Evolutionary conservation across 2,797 vertebrate genomes (phyloP), one percentile per base, ranked within the genome.

Genomic region (Diplodus puntazzo): DNA sequence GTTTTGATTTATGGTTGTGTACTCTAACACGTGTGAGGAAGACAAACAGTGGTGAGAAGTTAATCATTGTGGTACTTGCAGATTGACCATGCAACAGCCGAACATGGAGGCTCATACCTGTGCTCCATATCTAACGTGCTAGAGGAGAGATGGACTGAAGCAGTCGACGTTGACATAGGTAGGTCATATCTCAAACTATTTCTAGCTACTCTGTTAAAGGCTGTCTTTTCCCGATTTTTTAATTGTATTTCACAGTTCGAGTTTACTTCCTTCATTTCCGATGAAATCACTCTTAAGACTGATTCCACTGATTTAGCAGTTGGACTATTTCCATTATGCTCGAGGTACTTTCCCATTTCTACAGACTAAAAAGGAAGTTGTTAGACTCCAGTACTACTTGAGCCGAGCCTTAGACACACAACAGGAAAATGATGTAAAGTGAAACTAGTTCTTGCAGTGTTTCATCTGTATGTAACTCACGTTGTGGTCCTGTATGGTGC

Each of bases 61-160:
- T 74, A 21, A 81, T 83, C 16, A 34, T 49, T 78, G 39, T 84
- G 21, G 18, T 54, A 8, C 58, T 46, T 90, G 81, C 91, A 98
- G 97, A 94, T 97, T 62, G 70, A 88, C 62, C 65, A 70, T 0
- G 74, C 88, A 30, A 91, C 89, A 61, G 82, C 71, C 12, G 92
- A 93, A 27, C 87, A 96, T 54, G 84, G 65, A 0, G 97, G 96
- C 65, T 90, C 95, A 0, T 98, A 97, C 81, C 92, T 98, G 57
- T 98, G 97, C 82, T 95, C 95, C 4, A 93, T 96, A 73, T 95
- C 95, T 62, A 98, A 97, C 27, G 75, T 85, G 16, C 82, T 87
- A 0, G 92, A 94, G 3, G 97, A 98, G 88, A 92, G 84, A n/a
- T 98, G 97, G 97, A 96, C 92, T 54, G 92, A 92, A 3, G 83